A percentile compares a stretch with the other conserved stretches of the same genome.
Evolutionary conservation across 2,888 invertebrate species (phyloP).

Genomic region (Acanthoscelides obtectus): DNA sequence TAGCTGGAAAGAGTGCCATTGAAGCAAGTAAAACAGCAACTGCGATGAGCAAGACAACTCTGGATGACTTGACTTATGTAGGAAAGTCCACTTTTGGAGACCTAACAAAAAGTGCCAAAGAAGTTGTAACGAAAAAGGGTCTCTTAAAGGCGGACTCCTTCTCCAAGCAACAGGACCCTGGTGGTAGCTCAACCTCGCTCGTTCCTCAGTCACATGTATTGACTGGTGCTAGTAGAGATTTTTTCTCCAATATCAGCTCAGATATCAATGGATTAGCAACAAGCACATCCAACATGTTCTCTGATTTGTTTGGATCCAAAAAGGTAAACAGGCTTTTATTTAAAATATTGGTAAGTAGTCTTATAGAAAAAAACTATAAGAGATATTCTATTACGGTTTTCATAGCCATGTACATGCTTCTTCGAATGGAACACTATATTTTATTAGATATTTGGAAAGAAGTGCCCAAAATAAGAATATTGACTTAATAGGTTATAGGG

Average conservation of each 20-base stretch:
- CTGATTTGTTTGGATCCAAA: conserved; percentile 83
- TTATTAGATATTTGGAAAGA: too few relatives aligned
- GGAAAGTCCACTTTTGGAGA: conserved; percentile 88
- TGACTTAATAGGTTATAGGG: too few relatives aligned
- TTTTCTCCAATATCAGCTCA: conserved; percentile 87
- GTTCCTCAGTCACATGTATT: conserved; percentile 60
- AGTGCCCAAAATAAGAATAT: too few relatives aligned
- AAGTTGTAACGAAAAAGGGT: conserved; percentile 81
- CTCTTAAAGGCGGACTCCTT: conserved; percentile 58
- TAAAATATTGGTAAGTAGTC: too few relatives aligned
- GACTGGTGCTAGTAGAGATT: conserved; percentile 67
- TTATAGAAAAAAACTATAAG: too few relatives aligned
- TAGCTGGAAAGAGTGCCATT: conserved; percentile 77
- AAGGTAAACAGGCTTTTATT: conserved; percentile 45
- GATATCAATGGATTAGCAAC: conserved; percentile 91
- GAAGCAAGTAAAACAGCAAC: conserved; percentile 86
- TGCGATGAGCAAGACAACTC: conserved; percentile 80
- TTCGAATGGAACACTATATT: too few relatives aligned
- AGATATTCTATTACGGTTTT: too few relatives aligned
- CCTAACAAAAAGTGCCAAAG: conserved; percentile 86
- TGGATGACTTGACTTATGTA: conserved; percentile 84
- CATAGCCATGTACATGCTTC: too few relatives aligned
- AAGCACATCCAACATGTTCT: conserved; percentile 90
- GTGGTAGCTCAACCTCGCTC: conserved; percentile 55
- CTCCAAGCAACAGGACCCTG: conserved; percentile 40